Evolutionary conservation across 1,140 invertebrate species (phyloP), one percentile per base, ranked within the genome.

Genomic region (Monomorium pharaonis): DNA sequence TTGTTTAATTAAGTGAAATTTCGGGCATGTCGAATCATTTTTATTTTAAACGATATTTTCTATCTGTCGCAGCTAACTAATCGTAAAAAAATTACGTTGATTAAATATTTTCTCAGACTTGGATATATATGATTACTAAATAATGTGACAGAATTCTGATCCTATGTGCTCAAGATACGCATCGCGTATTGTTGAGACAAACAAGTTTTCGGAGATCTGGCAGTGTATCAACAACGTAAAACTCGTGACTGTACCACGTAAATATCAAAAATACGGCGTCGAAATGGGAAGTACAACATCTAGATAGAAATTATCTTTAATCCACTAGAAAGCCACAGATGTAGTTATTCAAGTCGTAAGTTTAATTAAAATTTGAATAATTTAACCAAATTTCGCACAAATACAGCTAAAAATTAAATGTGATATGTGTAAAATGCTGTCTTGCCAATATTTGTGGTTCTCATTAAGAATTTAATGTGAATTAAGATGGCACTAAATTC

Each of bases 141-240:
- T 69, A 56, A 49, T 24, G 27, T 5, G 62, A 65, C 67, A 58
- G 69, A 81, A 76, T 86, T 74, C 70, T 56, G 63, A 47, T 47
- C 9, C 24, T 58, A n/a, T 24, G 10, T 37, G 54, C 78, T 27
- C 72, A 67, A 77, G 18, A 80, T 56, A n/a, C 33, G 51, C 58
- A 51, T 60, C 42, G 51, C 24, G 33, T 74, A 54, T 88, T 49
- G n/a, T 24, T 54, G 42, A 49, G 37, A 78, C 77, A 86, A 72
- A 56, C 49, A 24, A 74, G 18, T 56, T 90, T 86, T 54, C 56
- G 33, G 49, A 14, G 62, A 83, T 87, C 85, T 94, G 93, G 93
- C 92, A 69, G 60, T 67, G 88, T 81, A 91, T 93, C 92, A 93
- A 94, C 88, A 86, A 88, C 89, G 92, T 87, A 89, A 90, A 88